Conservation (phyloP, 2,113 vertebrate genomes). For the Aix galericulata region DNA sequence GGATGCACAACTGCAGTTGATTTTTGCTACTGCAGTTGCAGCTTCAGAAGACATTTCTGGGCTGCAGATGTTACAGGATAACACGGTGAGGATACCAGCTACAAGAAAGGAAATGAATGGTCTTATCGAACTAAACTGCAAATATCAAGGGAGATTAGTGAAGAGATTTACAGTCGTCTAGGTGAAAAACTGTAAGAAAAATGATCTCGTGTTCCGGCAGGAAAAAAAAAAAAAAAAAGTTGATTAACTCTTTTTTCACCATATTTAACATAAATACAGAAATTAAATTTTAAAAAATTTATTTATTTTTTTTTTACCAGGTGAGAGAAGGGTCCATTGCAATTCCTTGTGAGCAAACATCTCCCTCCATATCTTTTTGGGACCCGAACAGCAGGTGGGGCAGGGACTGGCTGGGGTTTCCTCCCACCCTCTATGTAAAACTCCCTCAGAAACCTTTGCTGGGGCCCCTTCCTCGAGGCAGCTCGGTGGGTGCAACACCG, state of each 20-base stretch:
- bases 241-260: not conserved
- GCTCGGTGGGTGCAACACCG: not conserved
- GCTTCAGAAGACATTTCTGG: not conserved
- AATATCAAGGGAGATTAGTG: not conserved
- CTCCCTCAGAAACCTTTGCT: not conserved
- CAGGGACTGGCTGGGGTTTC: not conserved
- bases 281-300: not conserved
- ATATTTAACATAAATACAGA: not conserved
- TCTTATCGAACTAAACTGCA: not conserved
- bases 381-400: not conserved
- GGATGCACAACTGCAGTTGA: accelerated
- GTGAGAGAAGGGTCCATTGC: not conserved
- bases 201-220: not conserved
- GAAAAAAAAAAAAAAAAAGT: no score
- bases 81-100: not conserved
- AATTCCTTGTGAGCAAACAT: not conserved
- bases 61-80: not conserved
- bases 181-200: not conserved
- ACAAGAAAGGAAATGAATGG: not conserved
- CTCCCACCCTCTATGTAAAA: not conserved
- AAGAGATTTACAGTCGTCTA: not conserved
- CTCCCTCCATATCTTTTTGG: not conserved
- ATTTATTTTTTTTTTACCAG: not conserved
- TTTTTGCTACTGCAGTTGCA: not conserved
- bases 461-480: not conserved